Base-by-base conservation (phyloP, 2,888 invertebrate species). In the Synergus gifuensis region DNA sequence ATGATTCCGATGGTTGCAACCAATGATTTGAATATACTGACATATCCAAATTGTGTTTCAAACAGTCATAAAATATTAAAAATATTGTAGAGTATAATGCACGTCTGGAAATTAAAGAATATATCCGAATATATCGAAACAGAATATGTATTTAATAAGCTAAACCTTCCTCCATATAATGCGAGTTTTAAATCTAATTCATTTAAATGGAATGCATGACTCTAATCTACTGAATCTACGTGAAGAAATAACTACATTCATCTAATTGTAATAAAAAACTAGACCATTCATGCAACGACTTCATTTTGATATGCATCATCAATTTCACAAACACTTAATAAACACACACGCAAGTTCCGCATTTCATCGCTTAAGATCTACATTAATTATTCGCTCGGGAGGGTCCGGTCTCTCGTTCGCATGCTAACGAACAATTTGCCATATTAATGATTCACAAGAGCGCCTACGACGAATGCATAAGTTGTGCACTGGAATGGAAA, bases 241-340 rank as follows among this genome's bases (percentile, higher is more conserved):
- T 1, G 11, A 8, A 18, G 58, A n/a, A 58, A 58, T 49, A 16
- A 9, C 18, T 58, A 7, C 8, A 49, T 49, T 7, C 18, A 16
- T 18, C 11, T 7, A 36, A 36, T 36, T 7, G 18, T n/a, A 3
- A 58, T 8, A 3, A 58, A 58, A 58, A 58, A 58, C 58, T 58
- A 18, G 58, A 18, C 11, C 9, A 58, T 58, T 58, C 58, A 18
- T 9, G 18, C 11, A 58, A 79, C 80, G 62, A 78, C 78, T 16
- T 69, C 78, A 40, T 64, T 64, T 64, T 64, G 64, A 40, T 64
- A n/a, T 64, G 9, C 40, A 40, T 64, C 40, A 11, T 58, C 58
- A 64, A 64, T 64, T 40, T 40, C 7, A 64, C n/a, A 40, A 64
- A 40, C 16, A 64, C n/a, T 64, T 64, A 64, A 40, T 40, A 64